Conservation (phyloP, 2,888 invertebrate species). For the Helobdella robusta region DNA sequence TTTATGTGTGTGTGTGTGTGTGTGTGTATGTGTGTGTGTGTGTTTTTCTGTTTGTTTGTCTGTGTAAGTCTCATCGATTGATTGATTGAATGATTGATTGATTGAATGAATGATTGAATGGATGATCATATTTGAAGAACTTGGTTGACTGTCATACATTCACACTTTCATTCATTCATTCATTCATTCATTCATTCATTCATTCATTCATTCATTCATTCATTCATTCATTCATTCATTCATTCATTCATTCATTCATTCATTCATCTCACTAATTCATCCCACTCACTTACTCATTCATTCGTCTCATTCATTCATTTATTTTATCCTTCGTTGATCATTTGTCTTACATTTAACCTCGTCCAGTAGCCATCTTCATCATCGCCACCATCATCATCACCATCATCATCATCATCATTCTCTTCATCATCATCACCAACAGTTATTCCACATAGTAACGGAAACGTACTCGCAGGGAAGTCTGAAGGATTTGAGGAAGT, state of each 20-base stretch:
- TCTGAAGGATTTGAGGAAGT: constrained; percentile 82
- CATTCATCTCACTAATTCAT: background rate
- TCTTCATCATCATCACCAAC: constrained; percentile 18
- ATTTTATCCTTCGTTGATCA: no score
- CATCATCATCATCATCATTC: constrained; percentile 1
- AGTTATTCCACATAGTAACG: constrained; percentile 78
- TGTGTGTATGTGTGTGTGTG: background rate
- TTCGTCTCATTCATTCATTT: no score
- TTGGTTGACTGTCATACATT: no score
- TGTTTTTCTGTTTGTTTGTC: background rate
- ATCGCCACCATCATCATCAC: background rate
- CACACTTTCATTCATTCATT: no score
- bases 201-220: no score
- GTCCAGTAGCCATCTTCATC: background rate
- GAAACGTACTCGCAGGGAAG: constrained; percentile 65
- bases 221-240: background rate
- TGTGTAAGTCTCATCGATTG: no score
- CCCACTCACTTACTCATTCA: no score
- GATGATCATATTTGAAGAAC: no score
- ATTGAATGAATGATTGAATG: background rate
- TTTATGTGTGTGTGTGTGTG: background rate
- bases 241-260: background rate
- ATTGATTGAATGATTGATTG: background rate
- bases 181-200: no score
- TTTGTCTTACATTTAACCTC: background rate